These are phyloP conservation scores for Scaptomyza pallida DNA, from an alignment of 1,140 invertebrate genomes.

Conservation along the genomic window DNA sequence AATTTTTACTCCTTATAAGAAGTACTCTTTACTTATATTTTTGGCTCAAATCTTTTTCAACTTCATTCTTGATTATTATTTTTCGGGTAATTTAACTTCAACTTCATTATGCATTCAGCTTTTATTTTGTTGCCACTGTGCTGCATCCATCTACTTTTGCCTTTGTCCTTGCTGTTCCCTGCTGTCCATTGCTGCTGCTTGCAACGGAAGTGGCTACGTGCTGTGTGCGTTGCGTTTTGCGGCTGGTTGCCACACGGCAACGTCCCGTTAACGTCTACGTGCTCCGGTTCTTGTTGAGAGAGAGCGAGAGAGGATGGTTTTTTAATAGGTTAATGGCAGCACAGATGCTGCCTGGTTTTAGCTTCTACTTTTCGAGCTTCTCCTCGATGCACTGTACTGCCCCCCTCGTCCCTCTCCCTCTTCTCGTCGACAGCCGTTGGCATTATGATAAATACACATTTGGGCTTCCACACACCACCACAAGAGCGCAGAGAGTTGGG, in stretches of 20 bases:
- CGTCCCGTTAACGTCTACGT: conserved; percentile 48
- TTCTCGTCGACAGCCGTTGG: conserved; percentile 37
- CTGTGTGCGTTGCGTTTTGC: conserved; percentile 60
- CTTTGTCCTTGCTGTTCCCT: not conserved
- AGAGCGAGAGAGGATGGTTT: conserved; percentile 12
- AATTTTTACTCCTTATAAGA: too few species aligned
- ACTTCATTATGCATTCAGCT: not conserved
- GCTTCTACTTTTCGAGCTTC: not conserved
- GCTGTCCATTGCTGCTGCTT: not conserved
- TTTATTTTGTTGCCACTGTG: not conserved
- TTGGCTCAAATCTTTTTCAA: too few species aligned
- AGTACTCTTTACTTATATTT: too few species aligned
- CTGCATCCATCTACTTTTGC: not conserved
- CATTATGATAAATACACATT: conserved; percentile 81
- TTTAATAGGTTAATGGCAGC: conserved; percentile 78
- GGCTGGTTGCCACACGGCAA: conserved; percentile 30
- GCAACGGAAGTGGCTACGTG: conserved; percentile 75
- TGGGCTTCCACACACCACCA: conserved; percentile 34
- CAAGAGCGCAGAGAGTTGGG: not conserved
- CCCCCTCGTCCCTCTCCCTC: too few species aligned
- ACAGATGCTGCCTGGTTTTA: not conserved
- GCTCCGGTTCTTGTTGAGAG: conserved; percentile 63
- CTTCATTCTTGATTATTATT: too few species aligned
- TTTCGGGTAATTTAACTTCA: not conserved
- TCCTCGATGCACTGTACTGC: conserved; percentile 11